A percentile compares a stretch with the other conserved stretches of the same genome.
Conservation (phyloP, 2,113 vertebrate genomes). For the Balaeniceps rex region DNA sequence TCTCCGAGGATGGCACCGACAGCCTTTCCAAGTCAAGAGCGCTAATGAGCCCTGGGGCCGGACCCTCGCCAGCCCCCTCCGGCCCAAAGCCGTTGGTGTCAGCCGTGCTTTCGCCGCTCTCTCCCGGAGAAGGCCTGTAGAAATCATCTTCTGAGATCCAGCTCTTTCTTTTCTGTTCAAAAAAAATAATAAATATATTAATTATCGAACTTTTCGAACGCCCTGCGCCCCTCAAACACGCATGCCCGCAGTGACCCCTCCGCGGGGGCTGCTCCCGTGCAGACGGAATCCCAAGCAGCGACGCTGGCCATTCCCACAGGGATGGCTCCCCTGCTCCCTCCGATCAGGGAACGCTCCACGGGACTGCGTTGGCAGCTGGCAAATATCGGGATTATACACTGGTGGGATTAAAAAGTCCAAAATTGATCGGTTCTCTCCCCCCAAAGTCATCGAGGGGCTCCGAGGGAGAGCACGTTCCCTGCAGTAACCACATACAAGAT, state of each 20-base stretch:
- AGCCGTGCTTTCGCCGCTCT: background rate
- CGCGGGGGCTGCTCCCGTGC: rapidly evolving
- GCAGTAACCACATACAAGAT: background rate
- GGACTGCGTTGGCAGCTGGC: background rate
- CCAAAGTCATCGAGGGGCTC: background rate
- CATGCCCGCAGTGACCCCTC: background rate
- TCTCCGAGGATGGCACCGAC: background rate
- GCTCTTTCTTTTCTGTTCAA: conserved; percentile 75
- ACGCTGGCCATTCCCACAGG: background rate
- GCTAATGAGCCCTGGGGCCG: background rate
- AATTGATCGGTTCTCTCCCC: background rate
- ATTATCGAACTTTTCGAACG: background rate
- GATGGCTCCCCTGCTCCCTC: background rate
- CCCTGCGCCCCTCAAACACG: background rate
- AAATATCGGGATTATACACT: background rate
- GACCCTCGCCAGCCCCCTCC: background rate
- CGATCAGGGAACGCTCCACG: rapidly evolving
- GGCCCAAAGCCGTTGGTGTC: background rate
- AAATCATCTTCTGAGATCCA: conserved; percentile 97
- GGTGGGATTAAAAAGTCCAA: background rate
- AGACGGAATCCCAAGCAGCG: background rate
- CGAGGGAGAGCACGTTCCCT: background rate
- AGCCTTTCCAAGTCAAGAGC: conserved; percentile 41
- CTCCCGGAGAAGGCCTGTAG: conserved; percentile 71
- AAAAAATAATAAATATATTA: background rate